Evolutionary conservation across 2,888 invertebrate species (phyloP).

Genomic region (Epinotia brunnichana): DNA sequence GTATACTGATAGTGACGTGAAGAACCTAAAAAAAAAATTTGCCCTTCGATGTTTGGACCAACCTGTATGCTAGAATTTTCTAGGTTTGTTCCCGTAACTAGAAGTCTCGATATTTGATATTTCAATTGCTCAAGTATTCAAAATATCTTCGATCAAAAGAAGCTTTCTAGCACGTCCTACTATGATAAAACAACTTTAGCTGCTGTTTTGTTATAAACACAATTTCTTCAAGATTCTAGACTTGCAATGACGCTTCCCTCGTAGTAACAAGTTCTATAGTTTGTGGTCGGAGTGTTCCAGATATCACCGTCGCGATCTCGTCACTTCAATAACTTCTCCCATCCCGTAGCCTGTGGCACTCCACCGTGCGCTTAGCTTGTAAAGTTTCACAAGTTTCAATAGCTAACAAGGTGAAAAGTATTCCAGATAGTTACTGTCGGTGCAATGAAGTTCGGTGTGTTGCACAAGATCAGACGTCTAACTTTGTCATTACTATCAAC

Average conservation of each 20-base stretch:
- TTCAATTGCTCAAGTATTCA: background rate
- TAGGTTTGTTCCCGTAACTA: too few species aligned
- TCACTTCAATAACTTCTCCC: background rate
- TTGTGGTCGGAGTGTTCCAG: background rate
- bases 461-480: background rate
- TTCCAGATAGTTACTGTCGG: slow-evolving; percentile 3
- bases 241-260: background rate
- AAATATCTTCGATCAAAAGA: too few species aligned
- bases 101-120: background rate
- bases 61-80: too few species aligned
- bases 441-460: background rate
- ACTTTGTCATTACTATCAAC: background rate
- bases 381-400: background rate
- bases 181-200: background rate
- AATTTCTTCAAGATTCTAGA: background rate
- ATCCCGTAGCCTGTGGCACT: background rate
- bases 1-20: too few species aligned
- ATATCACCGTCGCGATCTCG: background rate
- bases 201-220: background rate
- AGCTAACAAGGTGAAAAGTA: slow-evolving; percentile 5
- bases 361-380: background rate
- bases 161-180: background rate
- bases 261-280: background rate
- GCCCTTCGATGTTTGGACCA: too few species aligned
- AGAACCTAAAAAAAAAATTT: too few species aligned